These are phyloP conservation scores for Upupa epops DNA, from an alignment of 2,113 vertebrate species.

Conservation along the genomic window DNA sequence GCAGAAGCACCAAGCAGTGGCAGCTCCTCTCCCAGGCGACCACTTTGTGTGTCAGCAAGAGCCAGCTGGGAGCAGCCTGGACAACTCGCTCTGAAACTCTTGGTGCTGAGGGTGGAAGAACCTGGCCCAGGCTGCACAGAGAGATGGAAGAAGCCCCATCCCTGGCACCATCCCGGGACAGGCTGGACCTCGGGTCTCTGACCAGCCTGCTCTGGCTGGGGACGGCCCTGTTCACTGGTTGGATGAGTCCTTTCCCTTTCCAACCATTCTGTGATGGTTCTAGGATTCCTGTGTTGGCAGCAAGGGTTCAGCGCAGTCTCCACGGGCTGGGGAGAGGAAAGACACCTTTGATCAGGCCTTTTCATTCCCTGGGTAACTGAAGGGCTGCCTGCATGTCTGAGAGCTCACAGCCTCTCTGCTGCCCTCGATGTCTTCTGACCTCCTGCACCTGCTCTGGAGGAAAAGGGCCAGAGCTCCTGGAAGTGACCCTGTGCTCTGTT, in stretches of 20 bases:
- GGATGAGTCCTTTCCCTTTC: background rate
- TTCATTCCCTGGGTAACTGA: no score
- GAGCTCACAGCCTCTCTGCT: background rate
- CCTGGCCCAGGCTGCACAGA: no score
- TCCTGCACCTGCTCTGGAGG: no score
- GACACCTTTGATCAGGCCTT: background rate
- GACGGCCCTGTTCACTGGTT: background rate
- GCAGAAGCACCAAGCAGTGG: background rate
- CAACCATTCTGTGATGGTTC: background rate
- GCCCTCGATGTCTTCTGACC: background rate
- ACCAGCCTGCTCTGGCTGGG: background rate
- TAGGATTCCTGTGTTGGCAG: rapidly evolving
- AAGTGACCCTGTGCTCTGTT: rapidly evolving
- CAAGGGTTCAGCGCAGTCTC: no score
- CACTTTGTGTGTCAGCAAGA: rapidly evolving
- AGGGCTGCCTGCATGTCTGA: background rate
- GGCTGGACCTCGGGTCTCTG: background rate
- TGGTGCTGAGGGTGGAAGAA: no score
- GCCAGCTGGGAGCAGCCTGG: background rate
- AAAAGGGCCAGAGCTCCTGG: background rate
- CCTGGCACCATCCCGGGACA: background rate
- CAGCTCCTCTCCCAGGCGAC: background rate
- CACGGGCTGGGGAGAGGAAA: background rate
- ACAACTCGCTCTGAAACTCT: rapidly evolving
- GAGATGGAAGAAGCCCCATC: no score